Evolutionary conservation across 2,888 invertebrate species (phyloP), one percentile per base, ranked within the genome.

Genomic region (Serrognathus titanus): DNA sequence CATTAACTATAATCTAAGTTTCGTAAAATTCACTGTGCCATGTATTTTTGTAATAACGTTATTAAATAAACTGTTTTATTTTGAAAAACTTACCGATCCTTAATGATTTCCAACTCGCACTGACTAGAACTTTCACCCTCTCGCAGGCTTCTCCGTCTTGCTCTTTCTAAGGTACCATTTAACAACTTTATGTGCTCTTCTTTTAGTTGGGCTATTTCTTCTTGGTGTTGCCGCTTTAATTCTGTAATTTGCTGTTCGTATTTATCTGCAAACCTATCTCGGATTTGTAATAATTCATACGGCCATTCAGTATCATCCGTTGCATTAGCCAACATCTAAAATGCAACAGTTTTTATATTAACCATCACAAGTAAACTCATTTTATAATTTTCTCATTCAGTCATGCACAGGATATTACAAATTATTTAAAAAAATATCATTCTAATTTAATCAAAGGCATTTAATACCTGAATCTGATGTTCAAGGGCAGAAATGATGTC

Each of bases 301-400:
- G 90, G 90, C 88, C 89, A 90, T 82, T 87, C 85, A 74, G 87
- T 84, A 71, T 86, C 86, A 52, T 85, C 85, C 60, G 83, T 81
- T 20, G 89, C 86, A 69, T 85, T 81, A 63, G 89, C 80, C 68
- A 90, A 78, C 70, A 86, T 85, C 90, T 90, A 16, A 57, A 38
- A 59, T 20, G 3, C 10, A 48, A 48, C 36, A 40, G 40, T 40
- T 40, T 12, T 31, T 31, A 7, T 31, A 31, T 39, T 39, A 41
- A 41, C 0, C 16, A 16, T 16, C 16, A 3, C 2, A 41, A 41
- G 13, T 8, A 41, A 41, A 41, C 4, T 41, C 2, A 39, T 39
- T 39, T 39, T 39, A 39, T n/a, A 39, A 39, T n/a, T 10, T 39
- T 39, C 3, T 39, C 11, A n/a, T 10, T 11, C n/a, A 38, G 10